Evolutionary conservation across 2,888 invertebrate species (phyloP), one percentile per base, ranked within the genome.

Genomic region (Lomographa bimaculata): DNA sequence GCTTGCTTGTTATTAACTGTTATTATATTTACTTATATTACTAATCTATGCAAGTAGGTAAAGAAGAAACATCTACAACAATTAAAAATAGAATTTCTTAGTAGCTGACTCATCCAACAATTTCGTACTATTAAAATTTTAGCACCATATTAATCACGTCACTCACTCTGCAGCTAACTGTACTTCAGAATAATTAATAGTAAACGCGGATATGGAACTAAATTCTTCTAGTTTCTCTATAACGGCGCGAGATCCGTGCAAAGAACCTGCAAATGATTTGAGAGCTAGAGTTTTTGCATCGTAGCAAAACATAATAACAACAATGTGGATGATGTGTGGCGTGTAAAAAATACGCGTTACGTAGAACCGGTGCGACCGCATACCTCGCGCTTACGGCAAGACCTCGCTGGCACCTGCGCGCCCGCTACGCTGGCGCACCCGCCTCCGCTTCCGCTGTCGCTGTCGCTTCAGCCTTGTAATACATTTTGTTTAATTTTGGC

Each of bases 321-420:
- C 83, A 86, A 84, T 83, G 77, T 84, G 66, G 81, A 80, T 83
- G 79, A 85, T 86, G 81, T 85, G 84, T 83, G 78, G 75, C 56
- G 64, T 79, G 79, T 83, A 84, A 85, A 87, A 87, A 87, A 85
- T 79, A 80, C 79, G 80, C 79, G 77, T 69, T 51, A 84, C 83
- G 84, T 78, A 79, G 79, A 89, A 89, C 89, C 89, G 89, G 89
- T 87, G 85, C 64, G 80, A 87, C 87, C 81, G 79, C 89, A 89
- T 89, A 77, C 86, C 84, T 67, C 63, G 73, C 78, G 81, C 82
- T 81, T 69, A 72, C 78, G 81, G 84, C 83, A 81, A 82, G 81
- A 83, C 81, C 80, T 75, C 67, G 71, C 54, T 60, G 60, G 64
- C 78, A 73, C 75, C 74, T 71, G 75, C 73, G 66, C 60, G 37